These are phyloP conservation scores for Galerucella pusilla DNA, from an alignment of 2,888 invertebrate species.

Conservation along the genomic window DNA sequence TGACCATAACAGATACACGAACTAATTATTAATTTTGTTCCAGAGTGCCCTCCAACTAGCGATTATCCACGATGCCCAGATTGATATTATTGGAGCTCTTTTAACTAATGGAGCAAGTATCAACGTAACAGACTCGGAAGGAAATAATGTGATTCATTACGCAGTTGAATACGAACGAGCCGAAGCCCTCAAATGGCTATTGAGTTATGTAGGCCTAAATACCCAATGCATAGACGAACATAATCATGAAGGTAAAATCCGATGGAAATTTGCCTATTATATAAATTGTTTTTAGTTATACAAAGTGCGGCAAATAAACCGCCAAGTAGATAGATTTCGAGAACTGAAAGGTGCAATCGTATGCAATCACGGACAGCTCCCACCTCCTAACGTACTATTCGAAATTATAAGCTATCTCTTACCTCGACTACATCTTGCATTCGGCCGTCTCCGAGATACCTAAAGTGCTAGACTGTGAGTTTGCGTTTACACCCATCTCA, in stretches of 20 bases:
- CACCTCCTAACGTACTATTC: no score
- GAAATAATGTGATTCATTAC: constrained; percentile 64
- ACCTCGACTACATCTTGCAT: no score
- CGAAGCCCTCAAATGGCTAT: constrained; percentile 52
- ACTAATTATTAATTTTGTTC: constrained; percentile 39
- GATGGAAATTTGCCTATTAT: neutral
- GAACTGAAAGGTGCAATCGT: no score
- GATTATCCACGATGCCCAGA: constrained; percentile 55
- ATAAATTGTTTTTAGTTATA: no score
- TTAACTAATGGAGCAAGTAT: constrained; percentile 64
- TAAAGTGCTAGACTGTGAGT: no score
- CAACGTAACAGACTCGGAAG: constrained; percentile 60
- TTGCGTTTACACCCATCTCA: no score
- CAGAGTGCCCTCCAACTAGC: constrained; percentile 68
- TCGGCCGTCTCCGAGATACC: no score
- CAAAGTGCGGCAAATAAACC: no score
- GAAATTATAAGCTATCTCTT: no score
- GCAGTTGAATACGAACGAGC: constrained; percentile 62
- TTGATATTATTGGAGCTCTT: constrained; percentile 58
- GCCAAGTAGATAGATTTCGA: no score
- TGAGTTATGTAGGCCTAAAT: constrained; percentile 49
- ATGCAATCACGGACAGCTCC: no score
- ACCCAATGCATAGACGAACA: constrained; percentile 54
- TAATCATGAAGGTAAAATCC: constrained; percentile 56
- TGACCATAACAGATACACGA: neutral